Base-by-base conservation (phyloP, 2,113 vertebrate species). In the Toxostoma redivivum region DNA sequence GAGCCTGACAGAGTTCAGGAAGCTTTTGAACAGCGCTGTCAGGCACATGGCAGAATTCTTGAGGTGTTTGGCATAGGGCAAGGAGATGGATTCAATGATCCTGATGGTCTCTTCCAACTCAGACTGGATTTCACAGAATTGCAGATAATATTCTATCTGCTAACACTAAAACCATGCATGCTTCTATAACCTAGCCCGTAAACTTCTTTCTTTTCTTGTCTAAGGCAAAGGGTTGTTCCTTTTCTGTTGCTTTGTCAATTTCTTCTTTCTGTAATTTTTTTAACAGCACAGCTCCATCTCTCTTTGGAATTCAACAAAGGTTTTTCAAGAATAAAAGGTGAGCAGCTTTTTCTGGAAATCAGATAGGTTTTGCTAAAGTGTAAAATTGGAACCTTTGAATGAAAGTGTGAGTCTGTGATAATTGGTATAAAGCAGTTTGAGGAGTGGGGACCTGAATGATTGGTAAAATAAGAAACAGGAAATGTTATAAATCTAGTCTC, bases 321-420 rank as follows among this genome's bases (percentile, higher is more conserved):
- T 71, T 92, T 94, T 94, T 27, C 22, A 66, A 35, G 56, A 84
- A 67, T 37, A 42, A 44, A 62, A 90, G 54, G 31, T 92, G 57
- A 94, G 42, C 23, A 37, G 10, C 25, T 89, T 70, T 66, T 77
- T 73, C 48, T 69, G 50, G 57, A 62, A 71, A 45, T 79, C 35
- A 56, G 31, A n/a, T 47, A 48, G 27, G 22, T 91, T 92, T 93
- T 91, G 53, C 48, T 93, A 10, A 86, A 73, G 48, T 74, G 87
- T 83, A 45, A 38, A 66, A 70, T 9, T 72, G 21, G 48, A 86
- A 58, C 60, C 7, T 87, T 88, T 81, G 53, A 66, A 83, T 81
- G 67, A 70, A 95, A 92, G 14, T 5, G 2, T 37, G 38, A 73
- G 19, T 56, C 37, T 79, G 18, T 70, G 42, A 50, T 77, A 73